Base-by-base conservation (phyloP, 2,797 vertebrate genomes). In the Podargus strigoides region DNA sequence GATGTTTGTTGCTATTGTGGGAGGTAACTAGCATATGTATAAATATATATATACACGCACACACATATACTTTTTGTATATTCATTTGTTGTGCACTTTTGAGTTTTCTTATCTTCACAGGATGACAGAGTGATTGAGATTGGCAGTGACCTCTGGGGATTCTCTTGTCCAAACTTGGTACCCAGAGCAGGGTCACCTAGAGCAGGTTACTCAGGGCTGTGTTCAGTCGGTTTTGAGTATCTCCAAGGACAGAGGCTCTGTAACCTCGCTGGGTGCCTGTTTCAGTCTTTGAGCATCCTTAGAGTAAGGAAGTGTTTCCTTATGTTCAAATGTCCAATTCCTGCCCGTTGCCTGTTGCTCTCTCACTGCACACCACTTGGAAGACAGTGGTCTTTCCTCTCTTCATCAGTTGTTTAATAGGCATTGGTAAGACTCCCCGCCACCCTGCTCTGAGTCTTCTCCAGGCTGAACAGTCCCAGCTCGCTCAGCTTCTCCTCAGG, bases 61-160 rank as follows among this genome's bases (percentile, higher is more conserved):
- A 16, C 9, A 6, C 2, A 5, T 18, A 15, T 3, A 11, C 7
- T 41, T 20, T 63, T 20, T 70, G 12, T 8, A 0, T 77, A 11
- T 75, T 77, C 3, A 9, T 89, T 78, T 60, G 15, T 20, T 67
- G 12, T 17, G 12, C 12, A 9, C 20, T 84, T 85, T 30, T 21
- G 27, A 32, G 74, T 85, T 27, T 62, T 66, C 46, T 49, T 52
- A 6, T 8, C 37, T 77, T 70, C 24, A 10, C 11, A 13, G 19
- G 62, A 21, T 41, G 14, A 21, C 30, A 36, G 15, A 28, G 22
- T 44, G 23, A 12, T 58, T 64, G 59, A 36, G 14, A 11, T 39
- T 34, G 52, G 10, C 52, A 37, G 20, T 6, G 34, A 62, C 62
- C 12, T n/a, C 53, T 90, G 42, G 46, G 81, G 56, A 11, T 26